Evolutionary conservation across 1,140 invertebrate species (phyloP).

Genomic region (Planococcus citri): DNA sequence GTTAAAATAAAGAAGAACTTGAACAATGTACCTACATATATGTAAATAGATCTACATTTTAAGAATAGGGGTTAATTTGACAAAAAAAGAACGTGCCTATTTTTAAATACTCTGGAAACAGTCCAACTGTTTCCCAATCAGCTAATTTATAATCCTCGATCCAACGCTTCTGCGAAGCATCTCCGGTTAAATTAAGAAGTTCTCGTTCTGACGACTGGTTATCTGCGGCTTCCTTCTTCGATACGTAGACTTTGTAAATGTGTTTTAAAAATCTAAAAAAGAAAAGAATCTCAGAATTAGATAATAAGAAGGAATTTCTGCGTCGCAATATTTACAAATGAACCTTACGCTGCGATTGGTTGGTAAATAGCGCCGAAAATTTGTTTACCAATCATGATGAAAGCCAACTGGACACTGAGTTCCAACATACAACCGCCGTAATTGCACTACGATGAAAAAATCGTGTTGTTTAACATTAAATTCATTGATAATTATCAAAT

Average conservation of each 20-base stretch:
- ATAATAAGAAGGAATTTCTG: too few relatives aligned
- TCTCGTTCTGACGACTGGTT: too few relatives aligned
- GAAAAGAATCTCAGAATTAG: too few relatives aligned
- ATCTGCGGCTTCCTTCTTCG: too few relatives aligned
- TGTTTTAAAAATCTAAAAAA: too few relatives aligned
- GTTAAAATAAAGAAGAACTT: too few relatives aligned
- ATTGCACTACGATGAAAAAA: slow-evolving; percentile 53
- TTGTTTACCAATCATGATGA: slow-evolving; percentile 96
- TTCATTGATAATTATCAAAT: too few relatives aligned
- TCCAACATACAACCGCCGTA: slow-evolving; percentile 89
- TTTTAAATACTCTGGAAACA: slow-evolving; percentile 95
- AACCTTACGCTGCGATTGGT: too few relatives aligned
- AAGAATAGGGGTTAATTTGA: slow-evolving; percentile 22
- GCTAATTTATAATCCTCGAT: slow-evolving; percentile 82
- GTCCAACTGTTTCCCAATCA: slow-evolving; percentile 74
- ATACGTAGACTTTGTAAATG: too few relatives aligned
- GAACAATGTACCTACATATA: neutral
- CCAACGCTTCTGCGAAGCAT: slow-evolving; percentile 50
- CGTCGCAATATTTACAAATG: too few relatives aligned
- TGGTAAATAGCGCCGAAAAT: slow-evolving; percentile 81
- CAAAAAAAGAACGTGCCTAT: slow-evolving; percentile 55
- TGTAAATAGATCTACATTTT: neutral
- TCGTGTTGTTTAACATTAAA: too few relatives aligned
- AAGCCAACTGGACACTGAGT: slow-evolving; percentile 82
- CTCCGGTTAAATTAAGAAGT: neutral